phyloP scores from a whole-genome alignment of 2,113 vertebrate genomes.

The Otus sunia region DNA sequence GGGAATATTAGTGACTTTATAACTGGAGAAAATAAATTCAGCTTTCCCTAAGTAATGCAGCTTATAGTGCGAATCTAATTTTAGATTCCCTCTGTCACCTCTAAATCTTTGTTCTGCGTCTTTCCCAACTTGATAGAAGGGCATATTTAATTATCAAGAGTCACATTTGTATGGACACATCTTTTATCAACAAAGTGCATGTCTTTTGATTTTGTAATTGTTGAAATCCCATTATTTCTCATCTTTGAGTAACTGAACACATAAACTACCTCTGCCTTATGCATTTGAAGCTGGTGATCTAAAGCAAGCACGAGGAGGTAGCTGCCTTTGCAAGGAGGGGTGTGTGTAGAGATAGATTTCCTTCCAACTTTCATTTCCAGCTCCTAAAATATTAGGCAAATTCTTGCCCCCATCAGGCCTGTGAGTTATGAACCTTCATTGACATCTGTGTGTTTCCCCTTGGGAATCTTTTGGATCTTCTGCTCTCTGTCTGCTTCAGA shows the following conservation, averaged over 20 bases:
- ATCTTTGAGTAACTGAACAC: neutral
- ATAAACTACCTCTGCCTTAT: neutral
- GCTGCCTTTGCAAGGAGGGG: neutral
- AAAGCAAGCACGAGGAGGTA: neutral
- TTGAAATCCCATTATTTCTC: neutral
- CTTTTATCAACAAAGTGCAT: neutral
- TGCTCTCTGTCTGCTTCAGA: neutral
- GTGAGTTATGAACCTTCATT: rapidly evolving
- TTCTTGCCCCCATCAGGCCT: rapidly evolving
- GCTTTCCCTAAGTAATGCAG: slow-evolving; percentile 10
- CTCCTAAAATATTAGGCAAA: neutral
- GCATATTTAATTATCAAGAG: slow-evolving; percentile 8
- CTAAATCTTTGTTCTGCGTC: neutral
- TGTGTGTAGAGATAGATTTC: rapidly evolving
- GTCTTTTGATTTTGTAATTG: neutral
- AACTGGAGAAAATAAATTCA: slow-evolving; percentile 18
- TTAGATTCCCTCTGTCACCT: slow-evolving; percentile 14
- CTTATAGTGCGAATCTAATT: neutral
- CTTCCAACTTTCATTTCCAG: neutral
- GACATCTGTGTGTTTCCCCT: neutral
- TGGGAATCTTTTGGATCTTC: neutral
- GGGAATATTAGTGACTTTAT: slow-evolving; percentile 32
- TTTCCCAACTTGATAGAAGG: slow-evolving; percentile 20
- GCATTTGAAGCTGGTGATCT: neutral
- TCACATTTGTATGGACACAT: neutral